Conservation (phyloP, 1,140 invertebrate genomes). For the Halictus rubicundus region DNA sequence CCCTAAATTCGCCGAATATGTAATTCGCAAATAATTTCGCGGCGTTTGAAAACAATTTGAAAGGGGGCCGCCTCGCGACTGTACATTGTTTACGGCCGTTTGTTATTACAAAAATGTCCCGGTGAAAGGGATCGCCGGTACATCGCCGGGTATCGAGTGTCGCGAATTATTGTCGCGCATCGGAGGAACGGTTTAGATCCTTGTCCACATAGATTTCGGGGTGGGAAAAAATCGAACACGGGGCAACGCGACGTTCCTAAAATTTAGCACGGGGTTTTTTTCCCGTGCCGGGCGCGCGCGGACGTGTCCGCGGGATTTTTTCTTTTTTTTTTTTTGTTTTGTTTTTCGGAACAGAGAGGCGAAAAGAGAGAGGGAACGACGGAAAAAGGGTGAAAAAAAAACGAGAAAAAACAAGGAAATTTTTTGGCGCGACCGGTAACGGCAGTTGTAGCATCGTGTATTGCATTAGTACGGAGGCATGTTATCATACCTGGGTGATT, state of each 20-base stretch:
- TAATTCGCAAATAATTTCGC: too few species aligned
- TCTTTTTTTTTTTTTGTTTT: background rate
- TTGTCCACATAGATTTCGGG: slow-evolving; percentile 22
- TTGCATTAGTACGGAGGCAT: slow-evolving; percentile 62
- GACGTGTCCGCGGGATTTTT: background rate
- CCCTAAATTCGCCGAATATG: too few species aligned
- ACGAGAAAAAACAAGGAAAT: slow-evolving; percentile 22
- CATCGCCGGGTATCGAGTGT: background rate
- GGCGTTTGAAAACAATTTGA: background rate
- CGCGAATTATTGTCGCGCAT: background rate
- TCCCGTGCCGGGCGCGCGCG: background rate
- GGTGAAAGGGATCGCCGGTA: background rate
- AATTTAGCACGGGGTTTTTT: slow-evolving; percentile 16
- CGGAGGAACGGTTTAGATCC: background rate
- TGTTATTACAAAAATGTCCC: background rate
- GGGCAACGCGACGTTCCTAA: background rate
- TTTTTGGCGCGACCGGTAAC: slow-evolving; percentile 33
- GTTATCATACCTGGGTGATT: slow-evolving; percentile 67
- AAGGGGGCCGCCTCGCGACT: too few species aligned
- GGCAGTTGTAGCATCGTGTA: slow-evolving; percentile 56
- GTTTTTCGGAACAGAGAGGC: too few species aligned
- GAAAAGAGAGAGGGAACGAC: too few species aligned
- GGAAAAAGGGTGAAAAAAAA: too few species aligned
- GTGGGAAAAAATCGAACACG: slow-evolving; percentile 18
- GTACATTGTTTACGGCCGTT: background rate